These are phyloP conservation scores for Brachionus koreanus DNA, from an alignment of 1,140 invertebrate genomes.

Conservation along the genomic window DNA sequence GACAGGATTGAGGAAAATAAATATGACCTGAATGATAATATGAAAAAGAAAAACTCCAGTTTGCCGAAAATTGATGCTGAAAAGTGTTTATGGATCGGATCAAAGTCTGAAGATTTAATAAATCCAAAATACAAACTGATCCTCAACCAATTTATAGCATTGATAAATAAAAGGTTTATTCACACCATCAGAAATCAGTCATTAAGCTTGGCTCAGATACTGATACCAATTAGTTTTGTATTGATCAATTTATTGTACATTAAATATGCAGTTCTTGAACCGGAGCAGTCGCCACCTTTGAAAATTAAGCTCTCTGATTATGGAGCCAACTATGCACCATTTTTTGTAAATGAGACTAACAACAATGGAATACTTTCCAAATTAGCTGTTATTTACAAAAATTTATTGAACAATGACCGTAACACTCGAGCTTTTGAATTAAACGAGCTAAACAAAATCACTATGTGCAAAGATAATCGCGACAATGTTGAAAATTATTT, in stretches of 20 bases:
- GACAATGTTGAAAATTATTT: slow-evolving; percentile 14
- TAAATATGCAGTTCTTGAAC: slow-evolving; percentile 53
- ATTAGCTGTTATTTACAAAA: background rate
- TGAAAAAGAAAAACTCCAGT: background rate
- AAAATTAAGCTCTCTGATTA: slow-evolving; percentile 49
- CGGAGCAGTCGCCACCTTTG: slow-evolving; percentile 51
- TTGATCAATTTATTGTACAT: slow-evolving; percentile 39
- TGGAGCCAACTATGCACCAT: slow-evolving; percentile 50
- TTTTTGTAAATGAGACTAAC: slow-evolving; percentile 24
- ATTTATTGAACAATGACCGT: slow-evolving; percentile 22
- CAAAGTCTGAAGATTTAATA: slow-evolving; percentile 6
- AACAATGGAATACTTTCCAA: background rate
- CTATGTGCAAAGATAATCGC: background rate
- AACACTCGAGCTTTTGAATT: slow-evolving; percentile 35
- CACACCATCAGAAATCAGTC: slow-evolving; percentile 57
- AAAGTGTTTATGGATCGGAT: background rate
- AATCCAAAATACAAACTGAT: background rate
- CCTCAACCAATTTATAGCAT: slow-evolving; percentile 54
- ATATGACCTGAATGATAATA: background rate
- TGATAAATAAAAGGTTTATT: slow-evolving; percentile 57
- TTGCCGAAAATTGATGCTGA: background rate
- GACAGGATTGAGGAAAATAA: background rate
- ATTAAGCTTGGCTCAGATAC: slow-evolving; percentile 53
- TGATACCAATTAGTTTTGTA: slow-evolving; percentile 55
- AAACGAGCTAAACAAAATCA: background rate